phyloP scores from a whole-genome alignment of 1,140 invertebrate species.

The Musca domestica region DNA sequence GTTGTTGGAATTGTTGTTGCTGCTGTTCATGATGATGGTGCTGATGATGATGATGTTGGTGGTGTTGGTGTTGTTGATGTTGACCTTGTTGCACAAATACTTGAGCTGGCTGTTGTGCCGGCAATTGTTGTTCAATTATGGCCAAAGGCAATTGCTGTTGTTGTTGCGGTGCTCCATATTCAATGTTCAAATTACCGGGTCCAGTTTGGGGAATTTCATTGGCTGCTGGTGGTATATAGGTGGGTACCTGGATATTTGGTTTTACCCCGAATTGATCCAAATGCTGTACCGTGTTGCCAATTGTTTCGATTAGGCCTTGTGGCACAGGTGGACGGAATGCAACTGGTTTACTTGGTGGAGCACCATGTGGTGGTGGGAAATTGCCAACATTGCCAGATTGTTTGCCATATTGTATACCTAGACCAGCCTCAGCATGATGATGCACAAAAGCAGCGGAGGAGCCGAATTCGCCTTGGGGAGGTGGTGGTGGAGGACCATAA shows the following conservation, averaged over 20 bases:
- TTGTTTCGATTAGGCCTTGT: slow-evolving; percentile 63
- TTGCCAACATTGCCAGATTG: slow-evolving; percentile 44
- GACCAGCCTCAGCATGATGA: slow-evolving; percentile 37
- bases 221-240: slow-evolving; percentile 66
- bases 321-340: slow-evolving; percentile 71
- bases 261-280: slow-evolving; percentile 52
- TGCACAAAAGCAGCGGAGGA: slow-evolving; percentile 53
- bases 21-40: slow-evolving; percentile 22
- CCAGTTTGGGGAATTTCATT: slow-evolving; percentile 55
- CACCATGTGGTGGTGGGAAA: slow-evolving; percentile 43
- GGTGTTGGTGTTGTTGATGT: slow-evolving; percentile 27
- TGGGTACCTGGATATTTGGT: slow-evolving; percentile 52
- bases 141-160: slow-evolving; percentile 23
- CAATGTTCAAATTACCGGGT: slow-evolving; percentile 22
- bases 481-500: slow-evolving; percentile 52
- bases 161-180: slow-evolving; percentile 31
- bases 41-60: slow-evolving; percentile 1
- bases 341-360: slow-evolving; percentile 60
- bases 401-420: slow-evolving; percentile 46
- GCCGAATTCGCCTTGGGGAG: slow-evolving; percentile 36
- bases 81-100: slow-evolving; percentile 32
- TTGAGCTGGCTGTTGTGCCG: slow-evolving; percentile 36
- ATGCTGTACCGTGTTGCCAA: slow-evolving; percentile 60
- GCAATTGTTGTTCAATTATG: slow-evolving; percentile 42
- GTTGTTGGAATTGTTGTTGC: slow-evolving; percentile 9